Evolutionary conservation across 2,113 vertebrate genomes (phyloP), one percentile per base, ranked within the genome.

Genomic region (Dinomys branickii): DNA sequence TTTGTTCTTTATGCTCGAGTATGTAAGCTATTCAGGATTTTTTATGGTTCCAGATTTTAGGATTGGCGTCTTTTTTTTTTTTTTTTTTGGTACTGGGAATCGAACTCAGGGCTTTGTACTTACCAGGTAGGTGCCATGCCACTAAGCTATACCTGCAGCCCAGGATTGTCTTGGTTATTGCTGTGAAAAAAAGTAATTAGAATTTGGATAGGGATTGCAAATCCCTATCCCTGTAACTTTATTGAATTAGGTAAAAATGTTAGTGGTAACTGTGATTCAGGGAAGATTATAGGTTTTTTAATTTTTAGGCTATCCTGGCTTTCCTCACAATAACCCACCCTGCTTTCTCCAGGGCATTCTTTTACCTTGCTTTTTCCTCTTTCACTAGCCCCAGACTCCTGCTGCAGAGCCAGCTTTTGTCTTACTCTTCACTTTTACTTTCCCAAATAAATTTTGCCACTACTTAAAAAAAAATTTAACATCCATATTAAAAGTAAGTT

Each of bases 191-290:
- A 50, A 19, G 28, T 52, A 47, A 52, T 33, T 78, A 52, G 28
- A 78, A 78, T 78, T 78, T 77, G 33, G 30, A 78, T 33, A 78
- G 77, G 16, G 30, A 52, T 52, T 78, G 77, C 11, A 52, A n/a
- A n/a, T n/a, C 20, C 52, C 16, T 33, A 78, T 78, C 77, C n/a
- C n/a, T 20, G n/a, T 81, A 75, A 33, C 58, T 65, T 30, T 20
- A 8, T 73, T 56, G 69, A 90, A 81, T 47, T 63, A 77, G 67
- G 3, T 91, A 91, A 94, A 73, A 65, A 91, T 89, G 28, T 82
- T 90, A 90, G 52, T 75, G 47, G n/a, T 94, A 35, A 3, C 67
- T 59, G 81, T 81, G 28, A 22, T 75, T 92, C 33, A 44, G 58
- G 52, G 41, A 10, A 90, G 44, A 58, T 44, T 75, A 52, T 33